phyloP scores from a whole-genome alignment of 2,888 invertebrate genomes.

The Linnaemya tessellans region DNA sequence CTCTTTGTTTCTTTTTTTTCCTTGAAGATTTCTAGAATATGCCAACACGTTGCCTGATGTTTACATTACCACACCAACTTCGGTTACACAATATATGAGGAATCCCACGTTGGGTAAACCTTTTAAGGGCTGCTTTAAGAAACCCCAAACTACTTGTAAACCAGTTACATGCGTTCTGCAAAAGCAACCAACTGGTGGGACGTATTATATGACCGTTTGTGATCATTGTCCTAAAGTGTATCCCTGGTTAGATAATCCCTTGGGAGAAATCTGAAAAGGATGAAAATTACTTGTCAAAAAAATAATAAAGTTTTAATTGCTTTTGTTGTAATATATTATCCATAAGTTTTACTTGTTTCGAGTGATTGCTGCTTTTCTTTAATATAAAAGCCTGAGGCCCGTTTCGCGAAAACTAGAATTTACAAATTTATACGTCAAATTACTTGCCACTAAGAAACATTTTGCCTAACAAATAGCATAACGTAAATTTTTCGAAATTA shows the following conservation, averaged over 20 bases:
- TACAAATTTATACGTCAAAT: too few species aligned
- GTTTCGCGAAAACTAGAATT: too few species aligned
- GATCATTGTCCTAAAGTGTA: constrained; percentile 84
- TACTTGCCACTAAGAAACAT: too few species aligned
- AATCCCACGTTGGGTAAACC: constrained; percentile 80
- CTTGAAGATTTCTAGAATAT: constrained; percentile 85
- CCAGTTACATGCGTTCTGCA: constrained; percentile 78
- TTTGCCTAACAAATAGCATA: too few species aligned
- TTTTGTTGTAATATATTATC: too few species aligned
- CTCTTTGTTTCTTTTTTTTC: constrained; percentile 46
- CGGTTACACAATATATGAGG: constrained; percentile 79
- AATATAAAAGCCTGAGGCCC: too few species aligned
- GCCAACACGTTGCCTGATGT: constrained; percentile 85
- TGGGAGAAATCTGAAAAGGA: constrained; percentile 82
- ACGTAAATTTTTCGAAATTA: too few species aligned
- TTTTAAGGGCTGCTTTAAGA: constrained; percentile 78
- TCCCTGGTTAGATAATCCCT: constrained; percentile 85
- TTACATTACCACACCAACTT: constrained; percentile 84
- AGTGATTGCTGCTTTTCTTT: too few species aligned
- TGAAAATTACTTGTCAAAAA: too few species aligned
- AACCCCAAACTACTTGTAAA: constrained; percentile 76
- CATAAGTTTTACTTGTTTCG: too few species aligned
- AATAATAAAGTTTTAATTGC: too few species aligned
- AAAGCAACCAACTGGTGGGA: constrained; percentile 79
- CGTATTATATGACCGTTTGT: constrained; percentile 84